phyloP scores from a whole-genome alignment of 2,113 vertebrate species.

The Tinamus guttatus region DNA sequence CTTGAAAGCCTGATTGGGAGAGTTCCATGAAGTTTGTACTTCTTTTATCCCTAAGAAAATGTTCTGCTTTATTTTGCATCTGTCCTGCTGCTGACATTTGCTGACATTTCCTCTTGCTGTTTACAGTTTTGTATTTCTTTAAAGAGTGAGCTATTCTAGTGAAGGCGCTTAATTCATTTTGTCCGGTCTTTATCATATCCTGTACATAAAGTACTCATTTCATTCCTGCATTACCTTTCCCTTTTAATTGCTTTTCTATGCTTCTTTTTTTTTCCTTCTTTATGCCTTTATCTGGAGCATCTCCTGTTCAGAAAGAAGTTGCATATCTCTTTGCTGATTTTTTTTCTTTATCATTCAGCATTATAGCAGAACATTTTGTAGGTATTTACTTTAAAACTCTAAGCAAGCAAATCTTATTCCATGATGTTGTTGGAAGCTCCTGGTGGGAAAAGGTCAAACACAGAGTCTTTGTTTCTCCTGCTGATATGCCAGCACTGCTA shows the following conservation, averaged over 20 bases:
- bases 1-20: constrained; percentile 35
- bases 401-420: not conserved
- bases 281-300: not conserved
- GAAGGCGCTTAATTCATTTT: constrained; percentile 56
- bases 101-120: constrained; percentile 71
- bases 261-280: constrained; percentile 16
- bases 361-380: not conserved
- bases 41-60: constrained; percentile 63
- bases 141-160: not conserved
- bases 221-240: constrained; percentile 2
- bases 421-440: not conserved
- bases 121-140: constrained; percentile 35
- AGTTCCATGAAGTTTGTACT: constrained; percentile 27
- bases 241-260: not conserved
- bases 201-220: not conserved
- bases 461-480: not conserved
- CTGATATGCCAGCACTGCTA: not conserved
- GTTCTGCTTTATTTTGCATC: constrained; percentile 34
- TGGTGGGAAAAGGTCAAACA: constrained; percentile 2
- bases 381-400: not conserved
- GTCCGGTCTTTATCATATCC: constrained; percentile 6
- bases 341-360: not conserved
- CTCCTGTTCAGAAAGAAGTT: not conserved
- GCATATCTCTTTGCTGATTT: not conserved
- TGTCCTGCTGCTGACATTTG: constrained; percentile 68